Conservation (phyloP, 2,888 invertebrate genomes). For the Tubulanus polymorphus region DNA sequence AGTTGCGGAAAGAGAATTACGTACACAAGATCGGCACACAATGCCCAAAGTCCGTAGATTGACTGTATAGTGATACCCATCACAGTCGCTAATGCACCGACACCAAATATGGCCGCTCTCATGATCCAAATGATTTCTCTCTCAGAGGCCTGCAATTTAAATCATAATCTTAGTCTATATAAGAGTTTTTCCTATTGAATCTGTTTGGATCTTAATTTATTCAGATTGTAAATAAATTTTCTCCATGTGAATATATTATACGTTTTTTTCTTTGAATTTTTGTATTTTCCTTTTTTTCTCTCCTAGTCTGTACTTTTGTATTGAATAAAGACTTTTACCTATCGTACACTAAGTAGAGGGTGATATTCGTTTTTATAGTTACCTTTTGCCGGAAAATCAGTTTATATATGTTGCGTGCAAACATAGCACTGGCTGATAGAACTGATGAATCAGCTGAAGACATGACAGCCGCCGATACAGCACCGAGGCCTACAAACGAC, state of each 20-base stretch:
- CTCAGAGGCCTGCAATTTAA: constrained; percentile 74
- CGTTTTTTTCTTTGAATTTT: neutral
- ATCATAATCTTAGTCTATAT: neutral
- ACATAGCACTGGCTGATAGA: constrained; percentile 97
- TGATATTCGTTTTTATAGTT: constrained; percentile 35
- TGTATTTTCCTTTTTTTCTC: neutral
- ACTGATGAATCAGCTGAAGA: constrained; percentile 98
- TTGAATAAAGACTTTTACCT: constrained; percentile 7
- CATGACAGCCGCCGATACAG: constrained; percentile 99
- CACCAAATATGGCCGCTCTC: constrained; percentile 84
- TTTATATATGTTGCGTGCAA: constrained; percentile 97
- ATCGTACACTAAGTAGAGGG: constrained; percentile 5
- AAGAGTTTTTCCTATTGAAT: neutral
- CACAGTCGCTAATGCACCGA: constrained; percentile 80
- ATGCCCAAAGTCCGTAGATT: constrained; percentile 97
- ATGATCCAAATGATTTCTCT: constrained; percentile 88
- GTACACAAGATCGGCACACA: constrained; percentile 98
- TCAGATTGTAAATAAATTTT: neutral
- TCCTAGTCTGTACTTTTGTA: neutral
- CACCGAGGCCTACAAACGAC: constrained; percentile 95
- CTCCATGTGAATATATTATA: constrained; percentile 1
- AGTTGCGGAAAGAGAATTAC: constrained; percentile 98
- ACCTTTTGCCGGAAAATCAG: constrained; percentile 90
- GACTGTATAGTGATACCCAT: constrained; percentile 97
- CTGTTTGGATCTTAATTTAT: neutral